Base-by-base conservation (phyloP, 2,113 vertebrate genomes). In the Tupaia tana region DNA sequence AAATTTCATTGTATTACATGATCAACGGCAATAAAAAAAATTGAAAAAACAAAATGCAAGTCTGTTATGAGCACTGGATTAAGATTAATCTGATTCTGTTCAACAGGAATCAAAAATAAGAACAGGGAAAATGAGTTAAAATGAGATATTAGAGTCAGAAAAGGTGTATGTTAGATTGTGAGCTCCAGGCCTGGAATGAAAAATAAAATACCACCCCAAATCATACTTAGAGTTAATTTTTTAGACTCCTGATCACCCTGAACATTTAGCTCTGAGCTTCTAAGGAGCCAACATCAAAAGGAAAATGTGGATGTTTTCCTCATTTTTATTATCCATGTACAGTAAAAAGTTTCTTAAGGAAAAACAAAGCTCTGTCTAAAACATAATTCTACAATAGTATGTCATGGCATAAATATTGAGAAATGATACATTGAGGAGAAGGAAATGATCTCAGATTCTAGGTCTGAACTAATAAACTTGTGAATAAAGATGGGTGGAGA, bases 51-150 rank as follows among this genome's bases (percentile, higher is more conserved):
- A 75, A 90, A 93, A n/a, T 10, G 3, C 85, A 96, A 90, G 22
- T 81, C 78, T 7, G 64, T 70, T 56, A 52, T 24, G 24, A 82
- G 27, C 69, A 90, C 31, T 85, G 3, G 13, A 81, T 91, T 89
- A 83, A 56, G 19, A 95, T 69, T 83, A 86, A 94, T 86, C 24
- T 15, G 66, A 27, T 83, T 95, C 29, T 88, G 6, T 79, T 95
- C 58, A 73, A 31, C 18, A 52, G 16, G 2, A 94, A 52, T 78
- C 0, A 77, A 73, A 96, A 83, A 64, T 43, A 0, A 9, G 29
- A 56, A 66, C 9, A 81, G 7, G 1, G 7, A 13, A 90, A 92
- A 31, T 73, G 15, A 83, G 59, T 89, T 74, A 90, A 97, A 90
- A 56, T 79, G 52, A 59, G 31, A 66, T 43, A 59, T 29, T 10